Evolutionary conservation across 2,888 invertebrate genomes (phyloP), one percentile per base, ranked within the genome.

Genomic region (Epirrhoe alternata): DNA sequence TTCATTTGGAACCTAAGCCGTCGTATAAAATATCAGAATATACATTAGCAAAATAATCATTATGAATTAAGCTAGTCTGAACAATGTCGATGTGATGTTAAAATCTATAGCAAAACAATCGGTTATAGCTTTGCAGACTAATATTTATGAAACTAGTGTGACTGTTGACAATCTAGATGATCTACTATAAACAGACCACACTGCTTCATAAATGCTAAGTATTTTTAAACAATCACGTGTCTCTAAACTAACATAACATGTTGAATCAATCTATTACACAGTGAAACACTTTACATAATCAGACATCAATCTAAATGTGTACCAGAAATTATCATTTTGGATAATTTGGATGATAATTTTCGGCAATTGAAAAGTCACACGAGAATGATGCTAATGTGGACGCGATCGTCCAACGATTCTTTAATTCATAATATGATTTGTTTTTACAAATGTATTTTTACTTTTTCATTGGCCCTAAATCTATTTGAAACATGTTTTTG

Each of bases 401-500:
- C 93, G 85, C 92, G 92, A 92, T 90, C 92, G 92, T 86, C 92
- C 92, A 93, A 93, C 92, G 92, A 92, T 79, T 85, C 81, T 73
- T 72, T 72, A 68, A 69, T 72, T 57, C 69, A 63, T 70, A 64
- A 57, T 64, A 54, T 62, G 58, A 67, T 31, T 49, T 51, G 52
- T 38, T 62, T 38, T 59, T 63, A 66, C 59, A 55, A 51, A 38
- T 12, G 8, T 42, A 5, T 42, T 12, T 33, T 33, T 60, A 51
- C 35, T 35, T 47, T n/a, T 58, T 56, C 16, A 24, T 24, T 53
- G 66, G 49, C 38, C 67, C 55, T 64, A 60, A 12, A 65, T 62
- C 31, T 51, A 64, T 38, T 49, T 49, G 16, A 12, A 42, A 52
- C 30, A 60, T 35, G 12, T 24, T 45, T 60, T 33, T 17, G 61